These are phyloP conservation scores for Sphinx pinastri DNA, from an alignment of 2,888 invertebrate genomes.

Conservation along the genomic window DNA sequence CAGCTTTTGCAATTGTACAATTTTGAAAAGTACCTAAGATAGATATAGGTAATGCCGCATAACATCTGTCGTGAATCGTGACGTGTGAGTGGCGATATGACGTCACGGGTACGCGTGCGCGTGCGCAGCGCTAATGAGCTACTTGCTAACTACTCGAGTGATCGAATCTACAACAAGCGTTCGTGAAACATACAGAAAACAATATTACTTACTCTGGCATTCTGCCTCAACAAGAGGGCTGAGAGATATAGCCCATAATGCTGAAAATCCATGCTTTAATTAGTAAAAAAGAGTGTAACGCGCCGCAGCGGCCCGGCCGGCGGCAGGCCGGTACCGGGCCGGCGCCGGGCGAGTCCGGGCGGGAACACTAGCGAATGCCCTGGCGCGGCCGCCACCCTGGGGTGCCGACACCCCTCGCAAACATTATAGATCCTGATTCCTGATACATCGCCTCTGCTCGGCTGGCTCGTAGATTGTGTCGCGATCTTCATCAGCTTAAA, in stretches of 20 bases:
- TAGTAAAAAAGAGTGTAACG: conserved; percentile 67
- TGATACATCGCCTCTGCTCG: too few species aligned
- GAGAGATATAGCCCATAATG: conserved; percentile 81
- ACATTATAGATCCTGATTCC: too few species aligned
- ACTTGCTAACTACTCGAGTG: neutral
- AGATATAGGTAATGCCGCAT: neutral
- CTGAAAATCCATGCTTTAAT: conserved; percentile 83
- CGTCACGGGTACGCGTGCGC: neutral
- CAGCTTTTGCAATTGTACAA: neutral
- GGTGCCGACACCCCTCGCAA: too few species aligned
- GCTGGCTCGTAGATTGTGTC: too few species aligned
- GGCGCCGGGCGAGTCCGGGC: neutral
- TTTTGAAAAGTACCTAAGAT: neutral
- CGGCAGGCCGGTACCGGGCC: neutral
- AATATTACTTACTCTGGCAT: conserved; percentile 81
- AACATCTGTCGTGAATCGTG: neutral
- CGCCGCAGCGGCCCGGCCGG: neutral
- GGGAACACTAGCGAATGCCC: neutral
- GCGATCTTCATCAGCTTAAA: too few species aligned
- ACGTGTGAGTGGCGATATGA: neutral
- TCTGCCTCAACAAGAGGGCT: conserved; percentile 81
- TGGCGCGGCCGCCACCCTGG: neutral
- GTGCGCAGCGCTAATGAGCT: neutral
- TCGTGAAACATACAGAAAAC: conserved; percentile 28
- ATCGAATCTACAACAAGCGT: conserved; percentile 19